Evolutionary conservation across 2,888 invertebrate genomes (phyloP), one percentile per base, ranked within the genome.

Genomic region (Drosophila lutescens): DNA sequence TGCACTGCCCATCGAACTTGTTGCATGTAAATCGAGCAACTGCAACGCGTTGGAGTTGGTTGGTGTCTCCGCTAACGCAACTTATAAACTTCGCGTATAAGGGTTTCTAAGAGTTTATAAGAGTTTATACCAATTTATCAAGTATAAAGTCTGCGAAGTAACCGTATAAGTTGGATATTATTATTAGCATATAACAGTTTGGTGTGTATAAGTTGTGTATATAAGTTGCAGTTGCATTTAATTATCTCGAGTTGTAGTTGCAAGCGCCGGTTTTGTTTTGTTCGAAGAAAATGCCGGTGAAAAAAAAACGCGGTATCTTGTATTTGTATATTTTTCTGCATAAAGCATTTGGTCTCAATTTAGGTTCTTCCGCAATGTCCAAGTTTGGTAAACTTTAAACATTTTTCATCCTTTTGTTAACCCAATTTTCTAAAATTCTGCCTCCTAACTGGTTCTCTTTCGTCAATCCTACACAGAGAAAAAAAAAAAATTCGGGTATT

Each of bases 161-260:
- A 10, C 1, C 4, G 2, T 69, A 61, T 44, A 56, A 51, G 23
- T 15, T 12, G 3, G 0, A 4, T 62, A 69, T 10, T n/a, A n/a
- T n/a, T 1, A 26, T 55, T 75, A 68, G 50, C 38, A 73, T 81
- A 81, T 84, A 84, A 84, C 80, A 84, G 79, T 76, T 80, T 61
- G 2, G 2, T 10, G 0, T 0, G 7, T 23, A 54, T 13, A 43
- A 53, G 70, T 62, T n/a, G n/a, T n/a, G n/a, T n/a, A n/a, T n/a
- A n/a, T n/a, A n/a, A n/a, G n/a, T n/a, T n/a, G n/a, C n/a, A n/a
- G n/a, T n/a, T 47, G 44, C 15, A 9, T 17, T 5, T 15, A 30
- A 55, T 3, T 3, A 36, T 40, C 40, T 23, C 2, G 10, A 10
- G 32, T 13, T 51, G n/a, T 49, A 65, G 69, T 76, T 59, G 65